Percentiles rank a stretch among this genome's conserved stretches.
Evolutionary conservation across 2,888 invertebrate species (phyloP).

Genomic region (Gastrophysa polygoni): DNA sequence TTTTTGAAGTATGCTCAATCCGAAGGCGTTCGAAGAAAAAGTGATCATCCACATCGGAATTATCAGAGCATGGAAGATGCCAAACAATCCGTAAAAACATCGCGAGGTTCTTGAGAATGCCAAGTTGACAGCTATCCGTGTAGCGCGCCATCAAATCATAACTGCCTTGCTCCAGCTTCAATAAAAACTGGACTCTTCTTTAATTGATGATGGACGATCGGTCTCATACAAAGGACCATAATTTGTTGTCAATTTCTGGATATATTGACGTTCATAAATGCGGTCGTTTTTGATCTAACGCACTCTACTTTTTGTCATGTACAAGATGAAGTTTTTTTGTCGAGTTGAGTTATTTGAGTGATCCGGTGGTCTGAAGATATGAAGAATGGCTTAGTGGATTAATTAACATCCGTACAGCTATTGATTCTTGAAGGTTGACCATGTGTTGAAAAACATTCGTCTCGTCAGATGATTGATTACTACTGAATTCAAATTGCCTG

Average conservation of each 20-base stretch:
- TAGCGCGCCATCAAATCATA: conserved; percentile 50
- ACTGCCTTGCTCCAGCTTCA: conserved; percentile 43
- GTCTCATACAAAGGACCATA: conserved; percentile 58
- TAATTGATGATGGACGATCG: conserved; percentile 60
- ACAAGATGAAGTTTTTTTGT: conserved; percentile 24
- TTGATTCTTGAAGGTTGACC: background rate
- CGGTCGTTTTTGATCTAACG: conserved; percentile 49
- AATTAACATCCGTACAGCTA: conserved; percentile 3
- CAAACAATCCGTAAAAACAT: conserved; percentile 39
- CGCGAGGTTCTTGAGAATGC: conserved; percentile 41
- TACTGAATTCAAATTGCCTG: too few species aligned
- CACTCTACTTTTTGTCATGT: conserved; percentile 28
- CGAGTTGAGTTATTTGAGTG: conserved; percentile 27
- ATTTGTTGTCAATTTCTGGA: conserved; percentile 61
- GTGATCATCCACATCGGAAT: background rate
- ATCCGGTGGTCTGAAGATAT: conserved; percentile 29
- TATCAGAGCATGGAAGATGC: conserved; percentile 31
- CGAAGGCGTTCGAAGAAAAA: too few species aligned
- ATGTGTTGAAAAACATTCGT: background rate
- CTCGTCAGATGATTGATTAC: background rate
- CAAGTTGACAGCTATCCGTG: conserved; percentile 46
- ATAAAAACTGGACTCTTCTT: conserved; percentile 51
- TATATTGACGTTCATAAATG: conserved; percentile 57
- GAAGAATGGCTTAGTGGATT: conserved; percentile 17
- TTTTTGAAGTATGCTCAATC: too few species aligned